Percentiles rank a stretch among this genome's conserved stretches.
Evolutionary conservation across 2,113 vertebrate genomes (phyloP).

Genomic region (Baryphthengus martii): DNA sequence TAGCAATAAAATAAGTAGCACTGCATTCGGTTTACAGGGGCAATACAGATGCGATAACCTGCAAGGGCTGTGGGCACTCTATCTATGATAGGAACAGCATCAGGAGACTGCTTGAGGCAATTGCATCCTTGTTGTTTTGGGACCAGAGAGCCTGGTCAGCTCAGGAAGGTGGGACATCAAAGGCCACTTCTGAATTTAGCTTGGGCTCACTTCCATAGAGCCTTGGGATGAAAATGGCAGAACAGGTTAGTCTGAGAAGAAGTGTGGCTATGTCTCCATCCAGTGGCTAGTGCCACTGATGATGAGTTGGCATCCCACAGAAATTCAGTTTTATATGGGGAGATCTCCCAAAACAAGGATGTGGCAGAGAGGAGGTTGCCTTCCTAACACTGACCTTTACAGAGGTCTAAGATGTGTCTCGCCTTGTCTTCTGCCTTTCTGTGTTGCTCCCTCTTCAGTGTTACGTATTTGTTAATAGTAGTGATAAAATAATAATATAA

Average conservation of each 20-base stretch:
- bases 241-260: neutral
- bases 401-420: neutral
- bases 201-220: neutral
- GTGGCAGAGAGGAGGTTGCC: neutral
- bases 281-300: neutral
- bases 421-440: neutral
- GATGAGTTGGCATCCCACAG: neutral
- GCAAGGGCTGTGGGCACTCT: neutral
- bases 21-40: neutral
- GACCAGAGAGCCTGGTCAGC: neutral
- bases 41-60: neutral
- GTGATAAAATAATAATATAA: neutral
- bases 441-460: neutral
- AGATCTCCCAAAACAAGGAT: neutral
- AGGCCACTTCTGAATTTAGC: neutral
- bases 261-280: neutral
- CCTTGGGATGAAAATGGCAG: neutral
- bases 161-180: slow-evolving; percentile 13
- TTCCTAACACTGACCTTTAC: neutral
- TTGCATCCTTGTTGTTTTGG: neutral
- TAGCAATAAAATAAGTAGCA: neutral
- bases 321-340: neutral
- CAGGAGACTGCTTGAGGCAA: neutral
- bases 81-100: neutral
- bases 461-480: neutral